Percentiles rank a stretch among this genome's conserved stretches.
Conservation (phyloP, 2,797 vertebrate genomes). For the Pseudochromis fuscus region DNA sequence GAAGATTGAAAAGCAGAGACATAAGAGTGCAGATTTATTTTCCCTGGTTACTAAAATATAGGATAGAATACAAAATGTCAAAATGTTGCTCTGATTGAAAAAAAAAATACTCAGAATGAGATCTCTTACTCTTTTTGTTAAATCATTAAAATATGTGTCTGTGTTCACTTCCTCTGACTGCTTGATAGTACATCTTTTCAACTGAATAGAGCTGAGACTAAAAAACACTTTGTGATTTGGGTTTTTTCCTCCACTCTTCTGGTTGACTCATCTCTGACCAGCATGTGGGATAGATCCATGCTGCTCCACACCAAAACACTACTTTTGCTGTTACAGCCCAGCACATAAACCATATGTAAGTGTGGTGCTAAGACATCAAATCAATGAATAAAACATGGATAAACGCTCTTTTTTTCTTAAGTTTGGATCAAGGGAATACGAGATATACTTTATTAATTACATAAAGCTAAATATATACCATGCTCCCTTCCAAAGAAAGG, state of each 20-base stretch:
- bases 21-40: constrained; percentile 16
- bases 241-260: constrained; percentile 39
- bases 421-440: neutral
- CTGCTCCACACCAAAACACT: constrained; percentile 35
- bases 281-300: constrained; percentile 47
- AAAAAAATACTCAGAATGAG: neutral
- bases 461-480: constrained; percentile 9
- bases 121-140: constrained; percentile 33
- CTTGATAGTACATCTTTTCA: constrained; percentile 42
- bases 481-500: constrained; percentile 3
- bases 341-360: constrained; percentile 8
- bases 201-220: constrained; percentile 25
- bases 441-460: constrained; percentile 8
- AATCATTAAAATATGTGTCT: constrained; percentile 27
- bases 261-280: constrained; percentile 41
- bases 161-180: constrained; percentile 8
- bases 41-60: neutral
- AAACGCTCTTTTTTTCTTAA: neutral
- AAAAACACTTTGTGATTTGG: constrained; percentile 40
- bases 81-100: constrained; percentile 17
- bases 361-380: constrained; percentile 9
- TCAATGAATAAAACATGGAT: neutral
- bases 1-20: neutral
- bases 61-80: constrained; percentile 12
- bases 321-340: constrained; percentile 19